Evolutionary conservation across 2,797 vertebrate genomes (phyloP).

Genomic region (Saxicola maurus): DNA sequence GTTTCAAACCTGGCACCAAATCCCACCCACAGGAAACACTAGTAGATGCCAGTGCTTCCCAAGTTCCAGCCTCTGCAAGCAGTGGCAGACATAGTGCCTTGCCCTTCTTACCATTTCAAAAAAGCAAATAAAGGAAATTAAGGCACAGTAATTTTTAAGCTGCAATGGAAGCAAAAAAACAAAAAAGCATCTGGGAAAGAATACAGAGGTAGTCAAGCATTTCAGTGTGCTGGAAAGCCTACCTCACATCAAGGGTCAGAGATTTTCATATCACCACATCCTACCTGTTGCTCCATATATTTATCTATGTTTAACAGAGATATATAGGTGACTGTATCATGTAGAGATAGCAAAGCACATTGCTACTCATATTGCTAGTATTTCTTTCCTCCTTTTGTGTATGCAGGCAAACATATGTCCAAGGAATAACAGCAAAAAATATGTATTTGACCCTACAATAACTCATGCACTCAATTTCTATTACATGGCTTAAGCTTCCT

Average conservation of each 20-base stretch:
- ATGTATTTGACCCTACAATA: background rate
- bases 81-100: background rate
- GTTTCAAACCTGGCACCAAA: background rate
- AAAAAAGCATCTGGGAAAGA: background rate
- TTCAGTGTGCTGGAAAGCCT: background rate
- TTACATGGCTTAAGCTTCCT: background rate
- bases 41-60: background rate
- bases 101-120: background rate
- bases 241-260: background rate
- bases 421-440: background rate
- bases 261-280: background rate
- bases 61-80: background rate
- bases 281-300: background rate
- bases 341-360: background rate
- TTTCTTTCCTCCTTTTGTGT: background rate
- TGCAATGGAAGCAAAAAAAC: background rate
- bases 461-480: background rate
- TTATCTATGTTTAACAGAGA: background rate
- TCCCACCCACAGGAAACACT: background rate
- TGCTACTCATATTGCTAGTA: background rate
- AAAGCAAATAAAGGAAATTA: background rate
- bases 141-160: background rate
- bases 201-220: background rate
- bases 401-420: background rate
- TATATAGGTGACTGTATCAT: accelerated